Base-by-base conservation (phyloP, 2,113 vertebrate genomes). In the Pseudonaja textilis region DNA sequence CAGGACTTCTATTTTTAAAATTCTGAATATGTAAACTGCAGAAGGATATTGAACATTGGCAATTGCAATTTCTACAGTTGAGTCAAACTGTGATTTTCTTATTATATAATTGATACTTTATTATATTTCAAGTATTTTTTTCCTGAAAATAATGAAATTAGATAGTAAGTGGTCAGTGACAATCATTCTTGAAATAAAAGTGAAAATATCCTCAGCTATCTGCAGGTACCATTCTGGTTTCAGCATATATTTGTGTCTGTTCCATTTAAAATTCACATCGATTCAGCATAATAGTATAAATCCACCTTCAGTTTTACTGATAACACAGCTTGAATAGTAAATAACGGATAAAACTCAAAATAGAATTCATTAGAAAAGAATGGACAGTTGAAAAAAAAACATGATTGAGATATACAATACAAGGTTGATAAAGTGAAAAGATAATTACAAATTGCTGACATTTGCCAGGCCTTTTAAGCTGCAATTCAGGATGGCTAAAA, bases 1-100 rank as follows among this genome's bases (percentile, higher is more conserved):
- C n/a, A 20, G 69, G 16, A 26, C 91, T 96, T 91, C 57, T 94
- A 88, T 88, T n/a, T 93, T 85, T 94, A 57, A 86, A 91, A 94
- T 39, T 23, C 61, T 25, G 45, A 64, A 16, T 47, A 47, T n/a
- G 12, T 57, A 50, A 88, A 69, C 86, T 85, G 64, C n/a, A 50
- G 85, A 85, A 93, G 45, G n/a, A 16, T 85, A 50, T n/a, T 61
- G 74, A 34, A 86, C 85, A 86, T 93, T 90, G 89, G 45, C n/a
- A 39, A 39, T 85, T 90, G 42, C 26, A 25, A 14, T 85, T 57
- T 22, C 42, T 54, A 14, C 50, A 50, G 64, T 69, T 64, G 26
- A 18, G 94, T 54, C 55, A 52, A 56, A 81, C 85, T 64, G 8
- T 90, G 74, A 20, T 59, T 86, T 81, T 81, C 18, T 92, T 85